Conservation (phyloP, 2,797 vertebrate genomes). For the Pseudomugil gertrudae region DNA sequence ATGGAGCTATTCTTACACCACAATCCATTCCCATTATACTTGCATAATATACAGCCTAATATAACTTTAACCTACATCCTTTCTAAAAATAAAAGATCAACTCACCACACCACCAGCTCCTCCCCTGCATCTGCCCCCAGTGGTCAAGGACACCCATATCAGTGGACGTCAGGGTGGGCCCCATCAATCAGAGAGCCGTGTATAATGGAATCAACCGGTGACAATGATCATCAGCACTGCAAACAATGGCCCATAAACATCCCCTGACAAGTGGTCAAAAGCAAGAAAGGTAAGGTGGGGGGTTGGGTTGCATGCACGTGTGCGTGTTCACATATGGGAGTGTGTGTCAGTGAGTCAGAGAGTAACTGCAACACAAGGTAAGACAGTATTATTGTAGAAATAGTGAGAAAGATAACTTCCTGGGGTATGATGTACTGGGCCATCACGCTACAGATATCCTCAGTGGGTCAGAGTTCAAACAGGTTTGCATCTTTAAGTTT, state of each 20-base stretch:
- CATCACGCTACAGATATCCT: constrained; percentile 51
- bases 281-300: constrained; percentile 43
- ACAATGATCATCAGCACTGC: constrained; percentile 85
- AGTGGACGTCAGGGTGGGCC: constrained; percentile 74
- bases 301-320: constrained; percentile 41
- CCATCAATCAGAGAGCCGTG: constrained; percentile 81
- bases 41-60: not conserved
- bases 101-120: constrained; percentile 24
- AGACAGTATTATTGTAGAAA: constrained; percentile 53
- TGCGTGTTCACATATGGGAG: constrained; percentile 33
- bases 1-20: not conserved
- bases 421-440: constrained; percentile 39
- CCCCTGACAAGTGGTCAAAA: constrained; percentile 79
- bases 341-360: constrained; percentile 38
- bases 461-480: constrained; percentile 59
- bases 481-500: constrained; percentile 29
- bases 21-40: not conserved
- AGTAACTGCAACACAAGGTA: constrained; percentile 48
- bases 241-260: constrained; percentile 87
- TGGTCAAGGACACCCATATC: constrained; percentile 84
- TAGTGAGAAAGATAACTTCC: constrained; percentile 54
- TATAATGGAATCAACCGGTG: constrained; percentile 85
- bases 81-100: constrained; percentile 24
- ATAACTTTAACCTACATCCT: constrained; percentile 1
- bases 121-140: constrained; percentile 58